phyloP scores from a whole-genome alignment of 2,888 invertebrate genomes.

The Pasiphila rectangulata region DNA sequence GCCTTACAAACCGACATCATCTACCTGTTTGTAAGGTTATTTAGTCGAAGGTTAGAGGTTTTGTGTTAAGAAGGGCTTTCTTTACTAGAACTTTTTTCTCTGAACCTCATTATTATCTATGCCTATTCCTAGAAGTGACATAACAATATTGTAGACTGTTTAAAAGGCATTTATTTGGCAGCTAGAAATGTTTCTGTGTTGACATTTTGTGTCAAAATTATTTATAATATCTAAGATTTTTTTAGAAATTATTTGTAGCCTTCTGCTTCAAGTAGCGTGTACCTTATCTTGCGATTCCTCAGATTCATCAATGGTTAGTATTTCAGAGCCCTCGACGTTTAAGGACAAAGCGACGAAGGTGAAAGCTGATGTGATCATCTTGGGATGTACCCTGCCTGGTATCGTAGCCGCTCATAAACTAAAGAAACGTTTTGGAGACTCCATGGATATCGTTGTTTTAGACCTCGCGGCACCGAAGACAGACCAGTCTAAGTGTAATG shows the following conservation, averaged over 20 bases:
- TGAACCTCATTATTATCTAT: too few species aligned
- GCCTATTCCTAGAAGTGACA: too few species aligned
- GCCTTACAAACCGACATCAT: too few species aligned
- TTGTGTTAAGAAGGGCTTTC: too few species aligned
- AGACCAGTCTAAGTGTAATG: constrained; percentile 48
- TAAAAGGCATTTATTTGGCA: too few species aligned
- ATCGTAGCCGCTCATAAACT: constrained; percentile 70
- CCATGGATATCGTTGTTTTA: constrained; percentile 66
- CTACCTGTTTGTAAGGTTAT: too few species aligned
- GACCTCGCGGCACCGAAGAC: constrained; percentile 44
- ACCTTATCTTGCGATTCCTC: neutral
- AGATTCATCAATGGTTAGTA: constrained; percentile 35
- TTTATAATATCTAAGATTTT: too few species aligned
- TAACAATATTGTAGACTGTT: too few species aligned
- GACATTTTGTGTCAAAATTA: too few species aligned
- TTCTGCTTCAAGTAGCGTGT: neutral
- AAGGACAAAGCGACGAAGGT: constrained; percentile 36
- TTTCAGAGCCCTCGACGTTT: constrained; percentile 26
- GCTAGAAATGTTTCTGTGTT: too few species aligned
- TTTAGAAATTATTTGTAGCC: neutral
- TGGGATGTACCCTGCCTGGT: constrained; percentile 70
- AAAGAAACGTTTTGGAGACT: constrained; percentile 62
- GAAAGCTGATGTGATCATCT: constrained; percentile 65
- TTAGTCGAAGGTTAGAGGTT: too few species aligned
- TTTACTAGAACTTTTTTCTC: too few species aligned